A percentile compares a stretch with the other conserved stretches of the same genome.
phyloP scores from a whole-genome alignment of 2,888 invertebrate species.

The Erynnis tages region DNA sequence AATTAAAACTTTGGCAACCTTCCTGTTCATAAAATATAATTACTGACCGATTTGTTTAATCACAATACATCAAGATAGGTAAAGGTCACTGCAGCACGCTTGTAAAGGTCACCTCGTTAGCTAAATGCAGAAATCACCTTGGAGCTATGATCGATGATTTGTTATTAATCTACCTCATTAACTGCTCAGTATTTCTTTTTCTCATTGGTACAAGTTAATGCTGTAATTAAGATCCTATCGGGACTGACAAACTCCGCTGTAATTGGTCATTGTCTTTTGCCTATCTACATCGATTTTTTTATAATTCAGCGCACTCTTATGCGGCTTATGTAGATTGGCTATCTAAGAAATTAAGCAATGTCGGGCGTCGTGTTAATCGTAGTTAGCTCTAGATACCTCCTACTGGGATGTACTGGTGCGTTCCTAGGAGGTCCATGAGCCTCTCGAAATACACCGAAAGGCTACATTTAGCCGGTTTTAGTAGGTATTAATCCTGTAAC shows the following conservation, averaged over 20 bases:
- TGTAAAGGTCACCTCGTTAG: constrained; percentile 26
- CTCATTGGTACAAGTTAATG: constrained; percentile 2
- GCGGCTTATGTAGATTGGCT: too few relatives aligned
- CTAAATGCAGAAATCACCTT: constrained; percentile 19
- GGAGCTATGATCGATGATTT: constrained; percentile 14
- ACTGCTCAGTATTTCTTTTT: constrained; percentile 1
- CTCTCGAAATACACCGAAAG: too few relatives aligned
- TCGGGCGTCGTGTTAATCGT: too few relatives aligned
- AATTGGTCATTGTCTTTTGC: constrained; percentile 7
- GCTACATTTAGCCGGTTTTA: too few relatives aligned
- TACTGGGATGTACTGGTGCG: too few relatives aligned
- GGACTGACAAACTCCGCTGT: not conserved
- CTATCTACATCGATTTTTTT: too few relatives aligned
- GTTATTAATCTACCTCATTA: constrained; percentile 13
- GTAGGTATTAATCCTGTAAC: too few relatives aligned
- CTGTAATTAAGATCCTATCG: constrained; percentile 12
- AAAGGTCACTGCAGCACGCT: constrained; percentile 2
- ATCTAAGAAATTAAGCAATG: too few relatives aligned
- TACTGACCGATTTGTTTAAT: constrained; percentile 21
- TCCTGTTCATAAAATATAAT: constrained; percentile 21
- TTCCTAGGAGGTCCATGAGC: too few relatives aligned
- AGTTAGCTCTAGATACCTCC: too few relatives aligned
- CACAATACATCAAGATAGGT: constrained; percentile 16
- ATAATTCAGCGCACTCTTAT: too few relatives aligned
- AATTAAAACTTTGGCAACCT: constrained; percentile 20